A percentile compares a stretch with the other conserved stretches of the same genome.
phyloP scores from a whole-genome alignment of 53 echinoderm and acorn worm genomes.

The Apostichopus leukothele region DNA sequence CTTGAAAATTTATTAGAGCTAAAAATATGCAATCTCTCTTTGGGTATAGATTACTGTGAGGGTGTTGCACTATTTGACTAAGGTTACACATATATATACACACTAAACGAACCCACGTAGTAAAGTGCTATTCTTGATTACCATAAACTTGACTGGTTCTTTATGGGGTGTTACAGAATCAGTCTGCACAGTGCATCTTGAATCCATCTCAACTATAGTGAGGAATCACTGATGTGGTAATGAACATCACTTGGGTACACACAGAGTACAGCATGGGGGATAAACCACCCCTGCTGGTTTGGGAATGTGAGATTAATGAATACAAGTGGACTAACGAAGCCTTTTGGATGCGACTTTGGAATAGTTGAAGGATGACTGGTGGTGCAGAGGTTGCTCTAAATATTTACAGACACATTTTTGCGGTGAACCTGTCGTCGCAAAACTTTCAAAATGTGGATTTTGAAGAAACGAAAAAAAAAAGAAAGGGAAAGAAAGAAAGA shows the following conservation, averaged over 20 bases:
- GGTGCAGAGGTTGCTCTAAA: background rate
- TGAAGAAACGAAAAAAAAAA: background rate
- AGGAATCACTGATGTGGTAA: conserved; percentile 11
- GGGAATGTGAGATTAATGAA: conserved; percentile 8
- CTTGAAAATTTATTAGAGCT: background rate
- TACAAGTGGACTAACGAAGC: background rate
- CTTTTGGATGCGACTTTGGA: background rate
- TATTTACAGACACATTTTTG: conserved; percentile 1
- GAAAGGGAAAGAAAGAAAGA: no score
- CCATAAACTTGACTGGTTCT: no score
- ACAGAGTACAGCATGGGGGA: conserved; percentile 36
- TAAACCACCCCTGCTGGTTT: conserved; percentile 10
- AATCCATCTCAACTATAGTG: background rate
- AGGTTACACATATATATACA: no score
- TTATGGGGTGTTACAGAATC: no score
- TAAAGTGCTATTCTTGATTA: no score
- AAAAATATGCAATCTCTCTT: background rate
- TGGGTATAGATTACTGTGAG: background rate
- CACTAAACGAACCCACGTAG: no score
- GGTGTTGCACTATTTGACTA: background rate
- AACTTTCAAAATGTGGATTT: background rate
- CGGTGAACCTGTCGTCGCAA: background rate
- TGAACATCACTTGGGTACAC: conserved; percentile 42
- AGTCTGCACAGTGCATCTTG: background rate
- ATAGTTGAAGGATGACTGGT: conserved; percentile 25